Conservation (phyloP, 2,888 invertebrate genomes). For the Galerucella pusilla region DNA sequence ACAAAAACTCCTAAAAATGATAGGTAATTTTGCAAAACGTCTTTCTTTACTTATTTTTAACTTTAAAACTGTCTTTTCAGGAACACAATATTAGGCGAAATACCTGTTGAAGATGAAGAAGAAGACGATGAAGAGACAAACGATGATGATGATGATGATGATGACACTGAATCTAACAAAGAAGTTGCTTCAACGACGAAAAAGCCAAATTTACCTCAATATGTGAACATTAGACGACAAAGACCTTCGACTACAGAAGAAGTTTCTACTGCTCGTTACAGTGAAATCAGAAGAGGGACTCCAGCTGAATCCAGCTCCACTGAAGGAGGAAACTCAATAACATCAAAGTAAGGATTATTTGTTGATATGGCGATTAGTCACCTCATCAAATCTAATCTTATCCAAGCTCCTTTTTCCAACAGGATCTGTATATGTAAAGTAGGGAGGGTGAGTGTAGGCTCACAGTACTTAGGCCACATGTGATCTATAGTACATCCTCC, state of each 20-base stretch:
- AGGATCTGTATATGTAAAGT: no score
- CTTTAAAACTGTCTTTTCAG: conserved; percentile 29
- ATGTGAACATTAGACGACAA: conserved; percentile 78
- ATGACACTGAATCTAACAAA: conserved; percentile 15
- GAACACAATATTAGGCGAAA: conserved; percentile 55
- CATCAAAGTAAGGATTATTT: conserved; percentile 31
- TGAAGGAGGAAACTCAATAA: conserved; percentile 32
- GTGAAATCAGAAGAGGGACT: conserved; percentile 49
- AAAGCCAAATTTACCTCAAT: conserved; percentile 65
- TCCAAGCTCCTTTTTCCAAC: no score
- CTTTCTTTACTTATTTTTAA: background rate
- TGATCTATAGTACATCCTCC: no score
- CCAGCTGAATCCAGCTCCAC: conserved; percentile 39
- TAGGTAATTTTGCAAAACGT: conserved; percentile 43
- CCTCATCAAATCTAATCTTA: no score
- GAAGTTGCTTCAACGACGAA: conserved; percentile 26
- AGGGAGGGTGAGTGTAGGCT: no score
- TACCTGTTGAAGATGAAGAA: conserved; percentile 47
- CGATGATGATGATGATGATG: conserved; percentile 33
- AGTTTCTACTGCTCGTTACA: conserved; percentile 48
- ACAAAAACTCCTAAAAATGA: conserved; percentile 51
- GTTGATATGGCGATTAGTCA: no score
- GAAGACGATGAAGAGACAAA: conserved; percentile 47
- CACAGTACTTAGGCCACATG: no score
- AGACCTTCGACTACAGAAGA: conserved; percentile 67